Evolutionary conservation across 1,140 invertebrate species (phyloP), one percentile per base, ranked within the genome.

Genomic region (Dreissena polymorpha): DNA sequence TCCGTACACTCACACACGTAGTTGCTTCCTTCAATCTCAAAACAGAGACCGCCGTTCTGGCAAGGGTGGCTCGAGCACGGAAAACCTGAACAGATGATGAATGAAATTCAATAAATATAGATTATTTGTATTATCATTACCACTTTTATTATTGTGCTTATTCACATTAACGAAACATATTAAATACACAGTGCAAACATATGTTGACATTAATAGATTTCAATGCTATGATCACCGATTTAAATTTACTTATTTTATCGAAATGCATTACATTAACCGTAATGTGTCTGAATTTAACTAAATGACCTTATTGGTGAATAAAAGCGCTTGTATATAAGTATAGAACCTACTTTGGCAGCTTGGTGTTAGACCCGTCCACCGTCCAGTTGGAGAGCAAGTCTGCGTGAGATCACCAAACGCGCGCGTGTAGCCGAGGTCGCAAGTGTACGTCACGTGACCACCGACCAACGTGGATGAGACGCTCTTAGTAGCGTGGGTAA

Each of bases 401-500:
- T 68, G 55, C 1, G 68, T 81, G n/a, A 72, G 27, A 21, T 81
- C 78, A 16, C 78, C 78, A 27, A 39, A 29, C 49, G 21, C 53
- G 5, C 29, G 49, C 7, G n/a, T 53, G 51, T 81, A 81, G 8
- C 78, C 78, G 13, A 72, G 10, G 29, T 81, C 69, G 64, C 78
- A 81, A 2, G 78, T 81, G 49, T 81, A 81, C 51, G 78, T 81
- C 1, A 72, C 78, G 1, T 53, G 63, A 63, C 55, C 70, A 12
- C 78, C 78, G 10, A 72, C 23, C 21, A 53, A 57, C 18, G 78
- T 72, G 3, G 67, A 67, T 16, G 78, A 23, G 0, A 72, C 55
- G 2, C 13, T n/a, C n/a, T 70, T 72, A 21, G 69, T 18, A n/a
- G 50, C 69, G 67, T 81, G 68, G 13, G 53, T 49, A 23, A 81